Base-by-base conservation (phyloP, 1,140 invertebrate species). In the Cephus cinctus region DNA sequence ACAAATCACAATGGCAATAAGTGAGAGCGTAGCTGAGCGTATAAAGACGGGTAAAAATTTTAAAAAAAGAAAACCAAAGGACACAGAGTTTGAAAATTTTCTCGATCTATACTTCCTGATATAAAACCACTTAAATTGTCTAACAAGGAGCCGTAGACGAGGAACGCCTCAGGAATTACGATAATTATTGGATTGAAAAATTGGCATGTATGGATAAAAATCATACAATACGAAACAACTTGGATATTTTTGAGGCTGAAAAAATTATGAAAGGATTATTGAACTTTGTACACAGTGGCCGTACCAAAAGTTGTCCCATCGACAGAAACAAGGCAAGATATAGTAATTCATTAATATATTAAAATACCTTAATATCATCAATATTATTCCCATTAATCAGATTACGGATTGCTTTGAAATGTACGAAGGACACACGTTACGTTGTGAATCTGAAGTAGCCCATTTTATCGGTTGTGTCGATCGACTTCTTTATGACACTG, bases 171-270 rank as follows among this genome's bases (percentile, higher is more conserved):
- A 27, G 21, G 6, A 45, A 41, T 31, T 54, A 54, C 21, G 52
- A 54, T 14, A 45, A 49, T 8, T 50, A 54, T 19, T 54, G 52
- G 52, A 54, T 54, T 12, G 45, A 54, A 9, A 54, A 54, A 43
- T 15, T 54, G 2, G 40, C 32, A 0, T 45, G 41, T 27, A 45
- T 54, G 36, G 52, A 54, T 16, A 44, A 42, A 11, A 25, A 41
- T 4, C 47, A 54, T 23, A 49, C 41, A 2, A 25, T 18, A 4
- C 23, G 32, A 11, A 45, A 44, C 32, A 50, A 54, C 25, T 14
- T 54, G 5, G 22, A 50, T n/a, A 36, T 54, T 5, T 39, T 12
- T 16, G 42, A 54, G 19, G 47, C 35, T 6, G 52, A 50, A 19
- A 35, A 43, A 20, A 50, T 21, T 4, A 20, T 50, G 19, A 30